These are phyloP conservation scores for Phaonia tiefii DNA, from an alignment of 2,888 invertebrate species.

Conservation along the genomic window DNA sequence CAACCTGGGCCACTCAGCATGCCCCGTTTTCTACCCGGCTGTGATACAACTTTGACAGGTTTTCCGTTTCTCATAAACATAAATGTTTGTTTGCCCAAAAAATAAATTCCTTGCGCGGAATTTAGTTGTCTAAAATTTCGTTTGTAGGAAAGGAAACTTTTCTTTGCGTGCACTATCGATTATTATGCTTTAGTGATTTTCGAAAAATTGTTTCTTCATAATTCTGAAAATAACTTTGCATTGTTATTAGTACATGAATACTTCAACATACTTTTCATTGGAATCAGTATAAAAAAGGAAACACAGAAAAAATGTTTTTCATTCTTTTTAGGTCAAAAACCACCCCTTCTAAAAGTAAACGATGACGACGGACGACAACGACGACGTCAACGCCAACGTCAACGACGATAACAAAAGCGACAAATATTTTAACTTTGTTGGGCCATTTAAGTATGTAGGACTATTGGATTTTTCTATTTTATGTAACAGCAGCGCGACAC, in stretches of 20 bases:
- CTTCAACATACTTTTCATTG: constrained; percentile 34
- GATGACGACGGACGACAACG: not conserved
- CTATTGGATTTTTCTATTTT: not conserved
- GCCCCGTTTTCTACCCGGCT: too few relatives aligned
- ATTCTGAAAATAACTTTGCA: not conserved
- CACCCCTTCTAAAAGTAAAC: constrained; percentile 37
- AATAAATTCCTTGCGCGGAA: too few relatives aligned
- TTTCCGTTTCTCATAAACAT: too few relatives aligned
- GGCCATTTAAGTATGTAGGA: not conserved
- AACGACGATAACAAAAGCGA: not conserved
- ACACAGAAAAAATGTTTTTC: constrained; percentile 35
- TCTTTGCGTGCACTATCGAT: too few relatives aligned
- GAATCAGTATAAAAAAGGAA: constrained; percentile 9
- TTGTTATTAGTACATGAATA: constrained; percentile 18
- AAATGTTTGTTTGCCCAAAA: too few relatives aligned
- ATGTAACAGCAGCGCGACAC: constrained; percentile 17
- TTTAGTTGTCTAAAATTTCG: too few relatives aligned
- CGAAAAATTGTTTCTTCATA: not conserved
- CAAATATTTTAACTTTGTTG: too few relatives aligned
- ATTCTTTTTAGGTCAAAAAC: constrained; percentile 65
- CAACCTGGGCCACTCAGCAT: too few relatives aligned
- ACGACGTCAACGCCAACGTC: not conserved
- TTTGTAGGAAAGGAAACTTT: too few relatives aligned
- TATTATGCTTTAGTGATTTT: too few relatives aligned
- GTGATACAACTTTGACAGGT: too few relatives aligned